Percentiles rank a stretch among this genome's conserved stretches.
These are phyloP conservation scores for Campopleginae sp. DNA, from an alignment of 2,888 invertebrate species.

Conservation along the genomic window DNA sequence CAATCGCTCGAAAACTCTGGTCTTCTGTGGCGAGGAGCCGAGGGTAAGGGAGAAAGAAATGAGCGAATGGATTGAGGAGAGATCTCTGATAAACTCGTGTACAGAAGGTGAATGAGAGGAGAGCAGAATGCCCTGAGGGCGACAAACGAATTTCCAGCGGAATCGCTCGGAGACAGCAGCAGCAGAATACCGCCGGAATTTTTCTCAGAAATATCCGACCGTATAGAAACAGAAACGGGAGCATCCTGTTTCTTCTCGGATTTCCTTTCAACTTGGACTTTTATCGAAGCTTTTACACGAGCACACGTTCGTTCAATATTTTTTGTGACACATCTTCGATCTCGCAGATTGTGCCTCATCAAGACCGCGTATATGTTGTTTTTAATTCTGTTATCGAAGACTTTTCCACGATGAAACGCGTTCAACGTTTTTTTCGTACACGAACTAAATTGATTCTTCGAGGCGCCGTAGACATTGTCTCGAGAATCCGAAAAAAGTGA, in stretches of 20 bases:
- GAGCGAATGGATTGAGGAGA: background rate
- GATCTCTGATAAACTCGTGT: constrained; percentile 38
- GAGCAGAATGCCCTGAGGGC: constrained; percentile 27
- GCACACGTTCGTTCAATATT: constrained; percentile 10
- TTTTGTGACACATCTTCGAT: constrained; percentile 4
- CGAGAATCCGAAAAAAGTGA: background rate
- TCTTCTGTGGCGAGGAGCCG: constrained; percentile 14
- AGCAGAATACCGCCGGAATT: background rate
- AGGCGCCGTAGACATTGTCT: background rate
- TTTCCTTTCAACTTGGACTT: constrained; percentile 27
- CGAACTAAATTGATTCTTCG: background rate
- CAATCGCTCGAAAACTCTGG: constrained; percentile 32
- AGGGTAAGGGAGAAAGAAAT: background rate
- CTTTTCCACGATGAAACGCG: background rate
- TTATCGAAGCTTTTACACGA: background rate
- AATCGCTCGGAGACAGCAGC: constrained; percentile 21
- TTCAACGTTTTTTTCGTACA: background rate
- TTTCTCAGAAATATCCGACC: constrained; percentile 21
- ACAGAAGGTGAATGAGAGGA: constrained; percentile 15
- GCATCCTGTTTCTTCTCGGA: constrained; percentile 43
- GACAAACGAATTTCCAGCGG: constrained; percentile 49
- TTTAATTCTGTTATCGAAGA: background rate
- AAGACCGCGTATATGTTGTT: background rate
- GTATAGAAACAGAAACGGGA: constrained; percentile 15
- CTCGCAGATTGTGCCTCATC: constrained; percentile 8